Base-by-base conservation (phyloP, 2,113 vertebrate species). In the Pedetes capensis region DNA sequence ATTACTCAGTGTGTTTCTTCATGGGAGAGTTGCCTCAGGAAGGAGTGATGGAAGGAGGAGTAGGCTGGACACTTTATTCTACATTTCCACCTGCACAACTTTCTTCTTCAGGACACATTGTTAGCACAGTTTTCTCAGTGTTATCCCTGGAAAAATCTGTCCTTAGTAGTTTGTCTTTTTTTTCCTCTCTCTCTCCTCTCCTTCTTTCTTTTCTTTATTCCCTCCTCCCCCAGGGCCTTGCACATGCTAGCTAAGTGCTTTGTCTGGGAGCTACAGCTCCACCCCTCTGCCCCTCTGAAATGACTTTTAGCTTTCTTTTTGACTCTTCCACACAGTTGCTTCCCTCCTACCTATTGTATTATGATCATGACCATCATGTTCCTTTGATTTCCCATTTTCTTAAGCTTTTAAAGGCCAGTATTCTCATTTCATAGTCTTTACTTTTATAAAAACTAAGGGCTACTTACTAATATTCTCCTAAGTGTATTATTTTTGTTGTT, bases 341-440 rank as follows among this genome's bases (percentile, higher is more conserved):
- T 37, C 25, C 29, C 22, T 14, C 29, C 3, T 11, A 20, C 25
- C 18, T 20, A 34, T 44, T 82, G 12, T 32, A 17, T 64, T 39
- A 34, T 16, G 78, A 61, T 66, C 2, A 1, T 51, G 71, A 87
- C 57, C 29, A n/a, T 47, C n/a, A 32, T 18, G 37, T 4, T 95
- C 29, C 18, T 90, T 37, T 90, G 49, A 37, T 49, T 89, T 94
- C 32, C 8, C 9, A 5, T 93, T 94, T 92, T 89, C 80, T 87
- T 64, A 34, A 93, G 42, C n/a, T 95, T 13, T 79, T 76, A 55
- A 53, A 22, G 53, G 47, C 69, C 37, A 94, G 10, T 82, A 74
- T 81, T 69, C 68, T 79, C 37, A 80, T 79, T 91, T 80, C n/a
- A 37, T 81, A 76, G 87, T 76, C 74, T 61, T 90, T 66, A 68